Conservation (phyloP, 2,888 invertebrate species). For the Linnaemya tessellans region DNA sequence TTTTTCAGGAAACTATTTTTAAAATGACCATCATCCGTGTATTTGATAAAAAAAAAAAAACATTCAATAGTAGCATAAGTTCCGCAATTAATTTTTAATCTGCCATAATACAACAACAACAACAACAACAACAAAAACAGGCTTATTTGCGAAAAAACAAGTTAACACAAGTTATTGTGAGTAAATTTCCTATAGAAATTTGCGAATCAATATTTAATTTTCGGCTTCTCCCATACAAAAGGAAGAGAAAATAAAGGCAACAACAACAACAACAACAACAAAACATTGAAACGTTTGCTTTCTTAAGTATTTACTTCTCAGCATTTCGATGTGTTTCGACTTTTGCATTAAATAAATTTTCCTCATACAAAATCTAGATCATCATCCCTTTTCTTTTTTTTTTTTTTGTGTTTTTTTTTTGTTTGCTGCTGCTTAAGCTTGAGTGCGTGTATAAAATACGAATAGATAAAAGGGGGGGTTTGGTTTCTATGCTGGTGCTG, state of each 20-base stretch:
- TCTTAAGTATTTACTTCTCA: neutral
- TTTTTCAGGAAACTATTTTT: too few relatives aligned
- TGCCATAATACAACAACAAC: too few relatives aligned
- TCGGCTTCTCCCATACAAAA: neutral
- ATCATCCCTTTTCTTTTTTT: neutral
- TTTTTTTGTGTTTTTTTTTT: too few relatives aligned
- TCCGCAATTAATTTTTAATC: too few relatives aligned
- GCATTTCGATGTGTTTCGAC: neutral
- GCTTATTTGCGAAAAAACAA: neutral
- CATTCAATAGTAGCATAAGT: too few relatives aligned
- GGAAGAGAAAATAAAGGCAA: neutral
- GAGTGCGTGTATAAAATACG: slow-evolving; percentile 4
- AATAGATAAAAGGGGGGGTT: neutral
- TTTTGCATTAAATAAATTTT: neutral
- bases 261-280: neutral
- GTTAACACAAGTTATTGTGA: neutral
- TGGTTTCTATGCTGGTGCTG: neutral
- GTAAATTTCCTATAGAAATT: neutral
- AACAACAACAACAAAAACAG: too few relatives aligned
- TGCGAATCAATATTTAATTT: neutral
- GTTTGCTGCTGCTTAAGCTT: neutral
- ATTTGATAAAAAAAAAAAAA: too few relatives aligned
- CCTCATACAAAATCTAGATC: neutral
- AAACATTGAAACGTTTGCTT: neutral
- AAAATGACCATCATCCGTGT: too few relatives aligned